Percentiles rank a stretch among this genome's conserved stretches.
Evolutionary conservation across 2,797 vertebrate genomes (phyloP).

Genomic region (Anniella stebbinsi): DNA sequence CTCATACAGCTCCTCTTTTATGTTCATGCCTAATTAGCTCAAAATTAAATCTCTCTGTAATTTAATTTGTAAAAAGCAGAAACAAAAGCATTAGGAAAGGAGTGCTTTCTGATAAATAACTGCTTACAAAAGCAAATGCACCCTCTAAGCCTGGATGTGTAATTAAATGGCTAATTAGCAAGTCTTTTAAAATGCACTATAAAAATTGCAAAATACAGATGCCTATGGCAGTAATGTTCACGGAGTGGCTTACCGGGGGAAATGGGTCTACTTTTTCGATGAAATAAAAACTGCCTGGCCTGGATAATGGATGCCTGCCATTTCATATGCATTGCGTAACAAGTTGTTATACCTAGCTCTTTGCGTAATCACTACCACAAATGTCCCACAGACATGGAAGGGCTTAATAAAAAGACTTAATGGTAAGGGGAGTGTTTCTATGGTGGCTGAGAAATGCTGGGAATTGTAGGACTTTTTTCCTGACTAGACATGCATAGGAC

Average conservation of each 20-base stretch:
- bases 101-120: slow-evolving; percentile 79
- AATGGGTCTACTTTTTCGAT: slow-evolving; percentile 14
- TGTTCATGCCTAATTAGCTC: slow-evolving; percentile 65
- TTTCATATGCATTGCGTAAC: not conserved
- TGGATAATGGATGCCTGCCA: slow-evolving; percentile 13
- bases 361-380: not conserved
- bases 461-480: too few relatives aligned
- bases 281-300: slow-evolving; percentile 15
- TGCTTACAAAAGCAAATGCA: slow-evolving; percentile 74
- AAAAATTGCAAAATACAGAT: slow-evolving; percentile 46
- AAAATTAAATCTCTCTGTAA: slow-evolving; percentile 76
- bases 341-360: not conserved
- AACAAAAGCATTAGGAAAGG: slow-evolving; percentile 75
- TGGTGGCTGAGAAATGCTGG: not conserved
- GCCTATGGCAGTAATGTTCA: slow-evolving; percentile 30
- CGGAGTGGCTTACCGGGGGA: slow-evolving; percentile 1
- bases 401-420: not conserved
- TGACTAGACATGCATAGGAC: too few relatives aligned
- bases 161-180: slow-evolving; percentile 77
- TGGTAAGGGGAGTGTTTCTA: not conserved
- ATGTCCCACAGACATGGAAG: not conserved
- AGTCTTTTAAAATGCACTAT: slow-evolving; percentile 49
- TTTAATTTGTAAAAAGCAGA: slow-evolving; percentile 73
- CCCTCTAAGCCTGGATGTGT: slow-evolving; percentile 66
- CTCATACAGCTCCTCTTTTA: not conserved